These are phyloP conservation scores for Aphaenogaster rudis DNA, from an alignment of 1,140 invertebrate species.

Conservation along the genomic window DNA sequence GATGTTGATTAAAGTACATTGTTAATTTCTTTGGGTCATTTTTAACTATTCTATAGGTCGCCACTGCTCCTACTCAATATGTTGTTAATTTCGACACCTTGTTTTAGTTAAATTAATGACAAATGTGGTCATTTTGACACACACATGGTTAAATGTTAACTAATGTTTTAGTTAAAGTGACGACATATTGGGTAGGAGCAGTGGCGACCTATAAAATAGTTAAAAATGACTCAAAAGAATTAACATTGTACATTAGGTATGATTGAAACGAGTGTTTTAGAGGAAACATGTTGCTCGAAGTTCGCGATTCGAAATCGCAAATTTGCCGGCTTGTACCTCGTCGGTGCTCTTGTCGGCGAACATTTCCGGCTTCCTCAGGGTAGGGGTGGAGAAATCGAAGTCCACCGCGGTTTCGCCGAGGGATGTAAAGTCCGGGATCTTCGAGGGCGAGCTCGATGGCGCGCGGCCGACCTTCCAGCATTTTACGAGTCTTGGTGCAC, in stretches of 20 bases:
- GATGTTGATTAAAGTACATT: neutral
- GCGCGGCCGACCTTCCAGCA: conserved; percentile 88
- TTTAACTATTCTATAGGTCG: too few species aligned
- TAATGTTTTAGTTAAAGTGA: too few species aligned
- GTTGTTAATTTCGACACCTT: too few species aligned
- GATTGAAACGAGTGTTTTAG: neutral
- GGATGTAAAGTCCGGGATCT: conserved; percentile 88
- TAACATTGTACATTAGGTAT: too few species aligned
- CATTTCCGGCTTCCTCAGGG: conserved; percentile 62
- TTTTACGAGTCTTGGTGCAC: conserved; percentile 84
- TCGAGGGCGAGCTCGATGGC: conserved; percentile 86
- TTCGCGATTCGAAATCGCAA: neutral
- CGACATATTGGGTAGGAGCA: too few species aligned
- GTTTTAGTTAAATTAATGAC: too few species aligned
- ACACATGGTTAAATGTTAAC: too few species aligned
- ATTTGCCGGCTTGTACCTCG: conserved; percentile 31
- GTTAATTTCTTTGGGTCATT: neutral
- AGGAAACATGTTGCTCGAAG: neutral
- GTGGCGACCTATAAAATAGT: too few species aligned
- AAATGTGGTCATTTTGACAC: too few species aligned
- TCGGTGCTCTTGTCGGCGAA: conserved; percentile 48
- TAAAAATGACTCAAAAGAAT: too few species aligned
- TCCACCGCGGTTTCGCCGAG: conserved; percentile 94
- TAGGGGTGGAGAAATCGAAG: conserved; percentile 93
- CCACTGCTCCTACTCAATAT: too few species aligned